Base-by-base conservation (phyloP, 2,888 invertebrate genomes). In the Parnassius glacialis region DNA sequence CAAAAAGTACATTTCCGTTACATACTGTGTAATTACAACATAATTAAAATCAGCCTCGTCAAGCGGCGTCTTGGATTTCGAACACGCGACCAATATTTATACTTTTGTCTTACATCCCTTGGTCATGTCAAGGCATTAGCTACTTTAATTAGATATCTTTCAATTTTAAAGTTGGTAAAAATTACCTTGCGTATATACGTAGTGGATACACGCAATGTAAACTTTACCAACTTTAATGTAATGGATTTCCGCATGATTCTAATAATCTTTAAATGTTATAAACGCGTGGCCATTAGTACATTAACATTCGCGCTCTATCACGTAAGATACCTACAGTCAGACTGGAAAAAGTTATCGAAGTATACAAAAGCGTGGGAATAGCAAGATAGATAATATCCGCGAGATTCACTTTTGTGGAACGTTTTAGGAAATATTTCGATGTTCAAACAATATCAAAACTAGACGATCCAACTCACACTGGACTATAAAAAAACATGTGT, bases 311-410 rank as follows among this genome's bases (percentile, higher is more conserved):
- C 52, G 53, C 58, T 53, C 42, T 54, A 58, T 62, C 59, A 62
- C 59, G 62, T 59, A 52, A 59, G 55, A 57, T 54, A n/a, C n/a
- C n/a, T n/a, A 52, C 58, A 41, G 59, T 16, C 45, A 25, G 55
- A 51, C 45, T 50, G 58, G 54, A 57, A 56, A 34, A 57, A 62
- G 44, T 62, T 57, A 62, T 59, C 51, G 58, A 52, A 58, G 59
- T 54, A 45, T 55, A 55, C 43, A 55, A 52, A 59, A 51, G 58
- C 62, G 62, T 59, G 62, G 62, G 62, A 62, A 59, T 54, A 34
- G 34, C 34, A 43, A 51, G 53, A 50, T 50, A 45, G 58, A 54
- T 50, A n/a, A 62, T 53, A 57, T 57, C 44, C 41, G 25, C 34
- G 50, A 42, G 42, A 20, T 53, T 42, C 43, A 59, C 45, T 59